These are phyloP conservation scores for Malthinus seriepunctatus DNA, from an alignment of 2,888 invertebrate species.

Conservation along the genomic window DNA sequence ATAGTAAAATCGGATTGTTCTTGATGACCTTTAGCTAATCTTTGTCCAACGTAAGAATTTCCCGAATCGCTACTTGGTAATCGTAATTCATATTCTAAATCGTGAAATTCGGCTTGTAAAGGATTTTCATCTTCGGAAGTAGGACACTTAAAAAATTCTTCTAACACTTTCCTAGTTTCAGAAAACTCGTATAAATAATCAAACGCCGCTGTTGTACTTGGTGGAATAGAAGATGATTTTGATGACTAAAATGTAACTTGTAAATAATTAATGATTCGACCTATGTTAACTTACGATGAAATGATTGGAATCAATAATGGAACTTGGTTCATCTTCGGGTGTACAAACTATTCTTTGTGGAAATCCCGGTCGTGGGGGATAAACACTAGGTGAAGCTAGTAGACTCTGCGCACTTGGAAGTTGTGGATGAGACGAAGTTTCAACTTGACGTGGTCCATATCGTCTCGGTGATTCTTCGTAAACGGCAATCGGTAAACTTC, in stretches of 20 bases:
- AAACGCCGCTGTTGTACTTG: conserved; percentile 65
- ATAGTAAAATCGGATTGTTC: conserved; percentile 52
- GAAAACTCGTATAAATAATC: conserved; percentile 92
- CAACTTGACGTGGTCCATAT: conserved; percentile 69
- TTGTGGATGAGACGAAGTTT: conserved; percentile 56
- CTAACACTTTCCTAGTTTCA: conserved; percentile 87
- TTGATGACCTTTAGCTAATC: conserved; percentile 65
- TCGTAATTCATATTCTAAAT: conserved; percentile 77
- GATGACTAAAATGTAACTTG: background rate
- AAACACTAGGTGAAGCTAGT: conserved; percentile 67
- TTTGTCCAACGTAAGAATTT: conserved; percentile 77
- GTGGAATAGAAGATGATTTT: conserved; percentile 23
- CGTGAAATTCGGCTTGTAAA: conserved; percentile 62
- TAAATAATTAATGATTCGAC: background rate
- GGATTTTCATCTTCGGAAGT: conserved; percentile 65
- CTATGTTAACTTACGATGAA: conserved; percentile 46
- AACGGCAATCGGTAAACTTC: conserved; percentile 87
- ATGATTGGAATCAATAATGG: conserved; percentile 45
- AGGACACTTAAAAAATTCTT: conserved; percentile 88
- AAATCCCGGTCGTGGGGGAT: conserved; percentile 84
- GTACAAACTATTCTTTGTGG: conserved; percentile 68
- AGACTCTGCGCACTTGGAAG: conserved; percentile 62
- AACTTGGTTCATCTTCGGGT: conserved; percentile 48
- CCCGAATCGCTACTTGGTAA: conserved; percentile 66
- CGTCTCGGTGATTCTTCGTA: conserved; percentile 90